Evolutionary conservation across 2,113 vertebrate genomes (phyloP).

Genomic region (Brienomyrus brachyistius): DNA sequence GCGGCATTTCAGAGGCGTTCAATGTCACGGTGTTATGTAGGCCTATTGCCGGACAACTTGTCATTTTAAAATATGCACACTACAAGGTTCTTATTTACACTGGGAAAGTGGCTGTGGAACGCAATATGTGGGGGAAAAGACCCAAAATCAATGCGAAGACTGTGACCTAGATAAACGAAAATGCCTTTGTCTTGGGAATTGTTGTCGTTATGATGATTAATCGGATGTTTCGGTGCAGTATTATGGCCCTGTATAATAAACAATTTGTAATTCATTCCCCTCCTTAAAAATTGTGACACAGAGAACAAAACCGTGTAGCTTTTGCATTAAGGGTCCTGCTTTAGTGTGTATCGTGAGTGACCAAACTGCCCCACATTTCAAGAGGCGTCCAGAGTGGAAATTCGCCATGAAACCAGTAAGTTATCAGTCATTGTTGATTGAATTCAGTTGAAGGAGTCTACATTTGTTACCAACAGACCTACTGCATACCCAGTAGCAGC

Average conservation of each 20-base stretch:
- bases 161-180: not conserved
- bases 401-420: not conserved
- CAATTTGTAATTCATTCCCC: not conserved
- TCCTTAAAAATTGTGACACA: not conserved
- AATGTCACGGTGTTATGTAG: not conserved
- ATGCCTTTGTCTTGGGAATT: not conserved
- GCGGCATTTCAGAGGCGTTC: not conserved
- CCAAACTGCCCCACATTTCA: not conserved
- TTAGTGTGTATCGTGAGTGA: not conserved
- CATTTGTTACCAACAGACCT: not conserved
- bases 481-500: not conserved
- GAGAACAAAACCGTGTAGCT: not conserved
- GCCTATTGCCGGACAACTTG: not conserved
- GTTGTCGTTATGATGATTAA: constrained; percentile 3
- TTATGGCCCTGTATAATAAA: not conserved
- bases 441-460: not conserved
- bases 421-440: not conserved
- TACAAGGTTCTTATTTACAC: not conserved
- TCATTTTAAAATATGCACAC: not conserved
- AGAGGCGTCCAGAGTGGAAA: not conserved
- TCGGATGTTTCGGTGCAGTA: not conserved
- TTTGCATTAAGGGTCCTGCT: not conserved
- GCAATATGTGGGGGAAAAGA: not conserved
- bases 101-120: not conserved
- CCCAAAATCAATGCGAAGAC: not conserved